Conservation (phyloP, 1,140 invertebrate genomes). For the Eueides isabella region DNA sequence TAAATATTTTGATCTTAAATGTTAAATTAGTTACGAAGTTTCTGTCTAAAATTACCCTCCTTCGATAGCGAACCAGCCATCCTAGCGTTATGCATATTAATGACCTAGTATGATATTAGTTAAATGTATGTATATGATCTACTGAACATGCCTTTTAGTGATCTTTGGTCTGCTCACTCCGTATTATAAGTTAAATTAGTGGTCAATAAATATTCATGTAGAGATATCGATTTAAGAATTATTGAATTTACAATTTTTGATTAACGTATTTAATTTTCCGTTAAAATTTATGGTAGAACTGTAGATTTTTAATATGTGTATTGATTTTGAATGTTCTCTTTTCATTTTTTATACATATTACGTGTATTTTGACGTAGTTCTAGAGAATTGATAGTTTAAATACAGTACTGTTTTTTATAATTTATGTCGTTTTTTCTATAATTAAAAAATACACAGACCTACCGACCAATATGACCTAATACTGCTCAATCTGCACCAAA, state of each 20-base stretch:
- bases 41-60: slow-evolving; percentile 61
- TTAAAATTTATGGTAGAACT: not conserved
- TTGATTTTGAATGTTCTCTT: too few relatives aligned
- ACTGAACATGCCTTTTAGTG: slow-evolving; percentile 50
- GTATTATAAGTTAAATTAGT: slow-evolving; percentile 50
- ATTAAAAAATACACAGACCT: too few relatives aligned
- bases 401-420: too few relatives aligned
- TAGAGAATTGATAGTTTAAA: too few relatives aligned
- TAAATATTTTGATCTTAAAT: slow-evolving; percentile 57
- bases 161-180: slow-evolving; percentile 51
- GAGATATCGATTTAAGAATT: slow-evolving; percentile 30
- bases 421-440: too few relatives aligned
- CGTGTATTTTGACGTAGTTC: too few relatives aligned
- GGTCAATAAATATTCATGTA: slow-evolving; percentile 51
- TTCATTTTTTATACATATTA: too few relatives aligned
- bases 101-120: slow-evolving; percentile 60
- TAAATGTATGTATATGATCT: slow-evolving; percentile 41
- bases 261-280: not conserved
- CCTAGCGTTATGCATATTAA: slow-evolving; percentile 72
- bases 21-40: slow-evolving; percentile 74
- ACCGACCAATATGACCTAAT: too few relatives aligned
- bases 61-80: slow-evolving; percentile 60
- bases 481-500: too few relatives aligned
- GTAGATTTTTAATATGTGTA: not conserved
- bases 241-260: not conserved